phyloP scores from a whole-genome alignment of 2,888 invertebrate species.

The Andrena flavipes region DNA sequence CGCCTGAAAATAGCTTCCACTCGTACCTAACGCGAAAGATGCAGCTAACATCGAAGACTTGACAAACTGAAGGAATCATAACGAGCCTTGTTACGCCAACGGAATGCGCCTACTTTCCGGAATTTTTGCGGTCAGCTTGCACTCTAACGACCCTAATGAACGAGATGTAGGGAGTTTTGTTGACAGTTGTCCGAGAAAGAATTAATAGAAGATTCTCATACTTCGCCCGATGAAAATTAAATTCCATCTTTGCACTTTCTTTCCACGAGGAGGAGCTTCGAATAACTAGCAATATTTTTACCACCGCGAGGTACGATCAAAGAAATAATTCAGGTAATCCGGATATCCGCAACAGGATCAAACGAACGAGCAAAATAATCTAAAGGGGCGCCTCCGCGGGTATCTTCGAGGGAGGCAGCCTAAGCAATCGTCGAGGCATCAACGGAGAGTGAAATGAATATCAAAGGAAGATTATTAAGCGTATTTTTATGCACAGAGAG shows the following conservation, averaged over 20 bases:
- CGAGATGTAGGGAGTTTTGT: background rate
- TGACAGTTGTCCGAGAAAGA: background rate
- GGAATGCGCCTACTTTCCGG: background rate
- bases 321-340: background rate
- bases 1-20: background rate
- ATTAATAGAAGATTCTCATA: background rate
- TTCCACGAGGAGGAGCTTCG: background rate
- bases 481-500: background rate
- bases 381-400: background rate
- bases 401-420: background rate
- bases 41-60: constrained; percentile 14
- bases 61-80: constrained; percentile 8
- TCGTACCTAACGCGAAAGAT: constrained; percentile 14
- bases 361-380: background rate
- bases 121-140: constrained; percentile 15
- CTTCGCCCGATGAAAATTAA: constrained; percentile 18
- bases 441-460: background rate
- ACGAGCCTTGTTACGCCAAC: constrained; percentile 27
- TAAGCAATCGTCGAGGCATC: background rate
- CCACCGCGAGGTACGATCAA: background rate
- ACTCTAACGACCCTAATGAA: too few relatives aligned
- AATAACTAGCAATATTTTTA: constrained; percentile 11
- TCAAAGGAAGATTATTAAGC: background rate
- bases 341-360: background rate
- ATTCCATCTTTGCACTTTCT: constrained; percentile 30